These are phyloP conservation scores for Ahaetulla prasina DNA, from an alignment of 2,113 vertebrate genomes.

Conservation along the genomic window DNA sequence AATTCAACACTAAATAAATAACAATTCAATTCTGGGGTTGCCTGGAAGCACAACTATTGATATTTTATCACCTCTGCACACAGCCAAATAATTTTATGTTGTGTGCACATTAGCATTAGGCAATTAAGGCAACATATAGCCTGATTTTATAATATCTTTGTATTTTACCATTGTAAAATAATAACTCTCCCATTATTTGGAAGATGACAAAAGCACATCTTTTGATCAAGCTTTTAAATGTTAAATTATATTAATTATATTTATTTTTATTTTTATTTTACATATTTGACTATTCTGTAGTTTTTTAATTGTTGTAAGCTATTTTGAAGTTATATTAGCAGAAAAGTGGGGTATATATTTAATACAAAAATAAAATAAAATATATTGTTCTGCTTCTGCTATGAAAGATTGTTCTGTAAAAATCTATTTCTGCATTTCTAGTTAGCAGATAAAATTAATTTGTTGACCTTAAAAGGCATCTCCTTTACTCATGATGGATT, in stretches of 20 bases:
- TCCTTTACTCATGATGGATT: background rate
- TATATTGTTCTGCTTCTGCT: background rate
- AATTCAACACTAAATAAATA: background rate
- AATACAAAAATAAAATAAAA: background rate
- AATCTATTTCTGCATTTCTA: background rate
- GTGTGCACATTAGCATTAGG: background rate
- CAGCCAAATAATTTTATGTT: background rate
- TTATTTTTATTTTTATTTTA: background rate
- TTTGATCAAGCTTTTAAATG: background rate
- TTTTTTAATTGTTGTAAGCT: background rate
- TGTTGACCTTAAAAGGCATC: background rate
- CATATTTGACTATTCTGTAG: background rate
- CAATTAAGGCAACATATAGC: background rate
- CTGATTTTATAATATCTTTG: background rate
- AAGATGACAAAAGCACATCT: background rate
- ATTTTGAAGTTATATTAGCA: background rate
- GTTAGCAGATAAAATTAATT: background rate
- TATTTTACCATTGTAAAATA: no score
- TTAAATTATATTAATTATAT: background rate
- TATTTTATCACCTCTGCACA: background rate
- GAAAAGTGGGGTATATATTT: background rate
- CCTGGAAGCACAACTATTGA: background rate
- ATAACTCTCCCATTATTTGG: background rate
- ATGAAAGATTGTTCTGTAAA: background rate
- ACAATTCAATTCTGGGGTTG: background rate